Evolutionary conservation across 1,140 invertebrate genomes (phyloP), one percentile per base, ranked within the genome.

Genomic region (Ceratosolen solmsi): DNA sequence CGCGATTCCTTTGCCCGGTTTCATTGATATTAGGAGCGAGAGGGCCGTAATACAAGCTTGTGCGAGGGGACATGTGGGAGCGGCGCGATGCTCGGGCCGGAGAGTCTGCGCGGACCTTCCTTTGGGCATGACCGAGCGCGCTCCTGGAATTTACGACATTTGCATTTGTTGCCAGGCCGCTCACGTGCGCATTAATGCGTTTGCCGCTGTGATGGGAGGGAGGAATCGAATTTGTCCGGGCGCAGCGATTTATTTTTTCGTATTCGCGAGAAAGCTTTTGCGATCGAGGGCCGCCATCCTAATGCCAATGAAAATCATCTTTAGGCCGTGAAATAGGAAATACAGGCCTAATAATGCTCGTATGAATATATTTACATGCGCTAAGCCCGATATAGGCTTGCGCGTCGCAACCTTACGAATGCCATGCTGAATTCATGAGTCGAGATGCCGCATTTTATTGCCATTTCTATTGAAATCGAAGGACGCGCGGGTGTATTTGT

Each of bases 21-120:
- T 72, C 56, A 80, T 78, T 70, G 60, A 54, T 78, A 78, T 78
- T 70, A 27, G 27, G 41, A 58, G 38, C 46, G 20, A 3, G 2
- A 17, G 63, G 11, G 8, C 63, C 15, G 11, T 33, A 13, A 33
- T 68, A n/a, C 5, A 38, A 38, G 25, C 13, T 58, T 27, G 7
- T 27, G 1, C 2, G 36, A 38, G 63, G 33, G 60, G 60, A 33
- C 1, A 13, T 33, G 30, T 63, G 25, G 3, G 54, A 22, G n/a
- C n/a, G n/a, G n/a, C n/a, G n/a, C n/a, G n/a, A n/a, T n/a, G n/a
- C n/a, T n/a, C n/a, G n/a, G n/a, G n/a, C n/a, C 13, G 13, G 41
- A 27, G 60, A 60, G 7, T 30, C 25, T 22, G 25, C 11, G n/a
- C 1, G 25, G 2, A 3, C 58, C 9, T 58, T 58, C n/a, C 25